Base-by-base conservation (phyloP, 2,888 invertebrate species). In the Synergus umbraculus region DNA sequence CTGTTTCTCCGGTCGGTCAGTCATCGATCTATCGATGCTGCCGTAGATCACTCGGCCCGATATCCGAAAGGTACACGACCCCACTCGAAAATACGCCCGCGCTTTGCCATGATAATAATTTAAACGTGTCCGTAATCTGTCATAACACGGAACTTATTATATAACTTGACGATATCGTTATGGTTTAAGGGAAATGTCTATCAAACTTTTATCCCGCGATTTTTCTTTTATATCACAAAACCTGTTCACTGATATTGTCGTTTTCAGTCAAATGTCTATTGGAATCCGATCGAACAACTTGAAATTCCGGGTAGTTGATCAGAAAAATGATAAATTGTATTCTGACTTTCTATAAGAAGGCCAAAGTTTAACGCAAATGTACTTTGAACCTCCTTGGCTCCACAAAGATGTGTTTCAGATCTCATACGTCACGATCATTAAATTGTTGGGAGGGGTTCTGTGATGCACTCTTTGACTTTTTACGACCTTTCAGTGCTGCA, bases 21-120 rank as follows among this genome's bases (percentile, higher is more conserved):
- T 89, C 90, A 90, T 90, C 89, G 90, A 91, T 90, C 90, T 88
- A 90, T 88, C 86, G 85, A 86, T 85, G 85, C 87, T 81, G 84
- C 86, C 84, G 88, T 87, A 89, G 89, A 90, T 90, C 89, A 86
- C 86, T 85, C 81, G 76, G 37, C 78, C 82, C 85, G 89, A 89
- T 90, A 88, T 85, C 86, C 83, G 80, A 77, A 49, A 78, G 37
- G 49, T 60, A 60, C 54, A 66, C 65, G 77, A 73, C 78, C 64
- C 49, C 7, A 49, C 44, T 60, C 77, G 77, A 78, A 78, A 49
- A 88, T 84, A 83, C 82, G 81, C 85, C 83, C 85, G 84, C 83
- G 84, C 87, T 88, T 85, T 87, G 87, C 87, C 89, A 89, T 85
- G 87, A 87, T 85, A 85, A 80, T 66, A 66, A 66, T 4, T 37